Evolutionary conservation across 2,797 vertebrate species (phyloP).

Genomic region (Xerus rutilus): DNA sequence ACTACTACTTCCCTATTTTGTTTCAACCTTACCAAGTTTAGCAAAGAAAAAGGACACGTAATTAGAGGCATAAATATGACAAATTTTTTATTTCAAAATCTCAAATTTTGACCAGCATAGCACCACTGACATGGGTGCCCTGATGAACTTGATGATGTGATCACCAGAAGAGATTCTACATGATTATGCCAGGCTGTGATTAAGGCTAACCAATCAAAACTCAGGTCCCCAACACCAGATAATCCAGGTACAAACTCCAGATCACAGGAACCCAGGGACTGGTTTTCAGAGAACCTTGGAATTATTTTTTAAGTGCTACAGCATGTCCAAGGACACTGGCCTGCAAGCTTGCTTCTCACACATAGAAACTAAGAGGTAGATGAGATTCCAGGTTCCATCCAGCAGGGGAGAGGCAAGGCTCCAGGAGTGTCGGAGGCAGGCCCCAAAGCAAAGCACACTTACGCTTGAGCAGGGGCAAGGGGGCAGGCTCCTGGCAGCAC

Average conservation of each 20-base stretch:
- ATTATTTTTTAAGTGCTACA: slow-evolving; percentile 63
- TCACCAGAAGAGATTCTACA: slow-evolving; percentile 65
- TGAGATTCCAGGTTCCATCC: slow-evolving; percentile 73
- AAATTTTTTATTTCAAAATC: slow-evolving; percentile 80
- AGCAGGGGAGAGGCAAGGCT: slow-evolving; percentile 62
- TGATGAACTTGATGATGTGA: slow-evolving; percentile 47
- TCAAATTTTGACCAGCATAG: slow-evolving; percentile 72
- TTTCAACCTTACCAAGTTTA: slow-evolving; percentile 54
- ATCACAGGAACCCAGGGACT: slow-evolving; percentile 31
- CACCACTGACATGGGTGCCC: slow-evolving; percentile 74
- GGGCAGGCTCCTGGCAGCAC: not conserved
- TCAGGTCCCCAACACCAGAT: slow-evolving; percentile 68
- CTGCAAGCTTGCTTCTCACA: slow-evolving; percentile 71
- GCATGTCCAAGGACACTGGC: slow-evolving; percentile 62
- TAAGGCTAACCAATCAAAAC: slow-evolving; percentile 80
- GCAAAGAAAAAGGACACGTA: slow-evolving; percentile 40
- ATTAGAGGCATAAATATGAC: slow-evolving; percentile 70
- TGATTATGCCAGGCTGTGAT: slow-evolving; percentile 72
- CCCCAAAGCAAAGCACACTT: not conserved
- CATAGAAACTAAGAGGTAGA: slow-evolving; percentile 81
- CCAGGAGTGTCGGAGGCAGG: not conserved
- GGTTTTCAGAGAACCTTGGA: slow-evolving; percentile 61
- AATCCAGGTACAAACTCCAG: slow-evolving; percentile 68
- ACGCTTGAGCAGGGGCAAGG: not conserved
- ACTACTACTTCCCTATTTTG: not conserved